Evolutionary conservation across 2,113 vertebrate genomes (phyloP).

Genomic region (Neogobius melanostomus): DNA sequence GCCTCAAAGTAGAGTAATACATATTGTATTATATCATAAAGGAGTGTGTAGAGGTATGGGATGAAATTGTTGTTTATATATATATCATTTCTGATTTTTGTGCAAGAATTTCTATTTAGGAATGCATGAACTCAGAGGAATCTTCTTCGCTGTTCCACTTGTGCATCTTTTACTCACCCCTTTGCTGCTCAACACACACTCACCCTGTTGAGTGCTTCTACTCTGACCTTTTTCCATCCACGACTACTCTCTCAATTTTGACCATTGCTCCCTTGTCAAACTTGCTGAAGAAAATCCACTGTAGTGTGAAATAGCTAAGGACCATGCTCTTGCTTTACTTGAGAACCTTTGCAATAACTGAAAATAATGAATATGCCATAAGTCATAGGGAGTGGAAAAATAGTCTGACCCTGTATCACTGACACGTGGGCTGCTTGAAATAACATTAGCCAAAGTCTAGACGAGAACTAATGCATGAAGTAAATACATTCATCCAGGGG

Average conservation of each 20-base stretch:
- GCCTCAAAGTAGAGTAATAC: no score
- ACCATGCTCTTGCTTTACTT: constrained; percentile 18
- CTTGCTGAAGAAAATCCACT: constrained; percentile 11
- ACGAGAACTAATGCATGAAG: no score
- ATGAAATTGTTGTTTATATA: no score
- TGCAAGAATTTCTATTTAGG: no score
- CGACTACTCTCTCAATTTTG: constrained; percentile 4
- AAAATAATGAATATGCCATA: constrained; percentile 23
- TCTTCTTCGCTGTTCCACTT: background rate
- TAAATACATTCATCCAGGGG: no score
- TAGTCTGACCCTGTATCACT: no score
- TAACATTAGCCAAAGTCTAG: no score
- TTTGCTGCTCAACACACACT: constrained; percentile 6
- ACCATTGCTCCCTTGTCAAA: constrained; percentile 29
- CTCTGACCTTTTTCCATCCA: constrained; percentile 17
- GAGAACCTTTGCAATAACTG: constrained; percentile 21
- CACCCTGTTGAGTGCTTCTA: constrained; percentile 2
- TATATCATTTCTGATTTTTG: no score
- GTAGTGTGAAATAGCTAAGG: constrained; percentile 41
- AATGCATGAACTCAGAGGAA: no score
- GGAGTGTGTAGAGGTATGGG: no score
- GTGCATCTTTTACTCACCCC: constrained; percentile 25
- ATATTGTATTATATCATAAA: no score
- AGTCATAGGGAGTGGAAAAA: constrained; percentile 13
- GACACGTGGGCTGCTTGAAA: no score